Conservation (phyloP, 2,113 vertebrate species). For the Labeo rohita region DNA sequence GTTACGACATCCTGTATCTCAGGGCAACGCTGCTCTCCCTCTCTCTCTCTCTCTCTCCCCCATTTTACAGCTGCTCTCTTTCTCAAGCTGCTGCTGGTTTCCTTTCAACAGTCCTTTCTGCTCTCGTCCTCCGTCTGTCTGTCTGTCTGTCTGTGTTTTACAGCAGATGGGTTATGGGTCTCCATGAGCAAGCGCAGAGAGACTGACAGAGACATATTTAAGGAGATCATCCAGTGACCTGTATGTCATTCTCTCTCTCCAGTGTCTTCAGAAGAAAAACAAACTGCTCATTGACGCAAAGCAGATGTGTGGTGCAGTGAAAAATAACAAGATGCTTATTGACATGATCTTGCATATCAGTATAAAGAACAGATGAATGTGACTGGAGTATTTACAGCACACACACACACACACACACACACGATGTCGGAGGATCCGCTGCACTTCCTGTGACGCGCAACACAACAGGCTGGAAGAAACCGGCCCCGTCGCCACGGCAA, state of each 20-base stretch:
- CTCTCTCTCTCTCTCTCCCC: slow-evolving; percentile 50
- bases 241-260: slow-evolving; percentile 2
- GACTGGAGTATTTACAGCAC: neutral
- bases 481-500: slow-evolving; percentile 49
- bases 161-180: slow-evolving; percentile 65
- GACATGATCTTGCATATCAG: neutral
- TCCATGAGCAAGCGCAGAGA: slow-evolving; percentile 65
- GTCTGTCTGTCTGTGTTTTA: slow-evolving; percentile 52
- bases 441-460: slow-evolving; percentile 50
- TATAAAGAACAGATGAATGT: neutral
- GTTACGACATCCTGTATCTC: slow-evolving; percentile 79
- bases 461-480: slow-evolving; percentile 50
- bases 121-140: slow-evolving; percentile 50
- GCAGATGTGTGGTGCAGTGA: neutral
- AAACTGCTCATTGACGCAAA: neutral
- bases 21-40: slow-evolving; percentile 69
- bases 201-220: neutral
- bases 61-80: slow-evolving; percentile 55
- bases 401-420: neutral
- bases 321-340: too few relatives aligned
- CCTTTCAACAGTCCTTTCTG: neutral
- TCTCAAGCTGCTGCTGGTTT: slow-evolving; percentile 35
- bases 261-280: neutral
- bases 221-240: neutral
- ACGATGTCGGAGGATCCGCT: slow-evolving; percentile 20